phyloP scores from a whole-genome alignment of 2,888 invertebrate species.

The Agriopis aurantiaria region DNA sequence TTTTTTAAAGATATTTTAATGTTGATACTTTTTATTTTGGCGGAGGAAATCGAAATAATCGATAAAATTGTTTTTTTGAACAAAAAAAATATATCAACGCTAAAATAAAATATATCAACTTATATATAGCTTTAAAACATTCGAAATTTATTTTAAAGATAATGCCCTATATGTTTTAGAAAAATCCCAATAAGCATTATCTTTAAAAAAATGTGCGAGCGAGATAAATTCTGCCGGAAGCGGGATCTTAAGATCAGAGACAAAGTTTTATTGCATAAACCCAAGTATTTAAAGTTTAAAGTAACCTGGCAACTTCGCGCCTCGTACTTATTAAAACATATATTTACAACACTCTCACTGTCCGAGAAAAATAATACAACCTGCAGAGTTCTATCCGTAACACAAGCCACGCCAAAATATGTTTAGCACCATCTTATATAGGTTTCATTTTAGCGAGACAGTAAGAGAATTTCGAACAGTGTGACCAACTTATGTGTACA shows the following conservation, averaged over 20 bases:
- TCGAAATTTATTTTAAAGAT: too few relatives aligned
- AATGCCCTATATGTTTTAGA: too few relatives aligned
- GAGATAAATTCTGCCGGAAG: neutral
- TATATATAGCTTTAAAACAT: too few relatives aligned
- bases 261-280: conserved; percentile 62
- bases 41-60: too few relatives aligned
- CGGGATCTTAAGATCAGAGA: conserved; percentile 42
- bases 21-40: too few relatives aligned
- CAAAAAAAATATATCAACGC: too few relatives aligned
- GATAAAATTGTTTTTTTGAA: too few relatives aligned
- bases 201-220: neutral
- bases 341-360: conserved; percentile 81
- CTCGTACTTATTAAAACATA: conserved; percentile 64
- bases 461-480: conserved; percentile 64
- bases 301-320: conserved; percentile 72
- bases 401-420: conserved; percentile 35
- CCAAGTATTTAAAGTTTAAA: conserved; percentile 68
- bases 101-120: too few relatives aligned
- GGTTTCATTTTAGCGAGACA: conserved; percentile 60
- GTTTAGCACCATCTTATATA: conserved; percentile 71
- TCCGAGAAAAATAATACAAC: conserved; percentile 61
- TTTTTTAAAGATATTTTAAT: too few relatives aligned
- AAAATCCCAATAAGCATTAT: too few relatives aligned
- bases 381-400: conserved; percentile 51
- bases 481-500: neutral